These are phyloP conservation scores for Parascotia fuliginaria DNA, from an alignment of 2,888 invertebrate genomes.

Conservation along the genomic window DNA sequence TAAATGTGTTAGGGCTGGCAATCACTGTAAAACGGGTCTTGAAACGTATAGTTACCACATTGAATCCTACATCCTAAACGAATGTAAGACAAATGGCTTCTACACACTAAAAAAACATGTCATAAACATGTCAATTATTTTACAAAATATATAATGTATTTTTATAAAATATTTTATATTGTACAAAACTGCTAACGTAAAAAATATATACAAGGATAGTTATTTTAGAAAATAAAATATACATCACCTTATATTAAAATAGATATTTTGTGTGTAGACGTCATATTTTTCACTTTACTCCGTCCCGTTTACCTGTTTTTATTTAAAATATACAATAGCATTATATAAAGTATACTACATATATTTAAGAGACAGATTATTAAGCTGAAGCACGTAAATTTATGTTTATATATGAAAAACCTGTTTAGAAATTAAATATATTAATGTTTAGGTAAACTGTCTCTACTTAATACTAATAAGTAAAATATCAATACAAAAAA, in stretches of 20 bases:
- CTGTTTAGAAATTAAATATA: slow-evolving; percentile 15
- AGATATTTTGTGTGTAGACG: slow-evolving; percentile 54
- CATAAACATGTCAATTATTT: slow-evolving; percentile 2
- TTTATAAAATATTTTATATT: slow-evolving; percentile 10
- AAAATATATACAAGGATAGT: not conserved
- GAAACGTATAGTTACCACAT: slow-evolving; percentile 82
- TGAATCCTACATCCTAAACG: slow-evolving; percentile 70
- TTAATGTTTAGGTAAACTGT: slow-evolving; percentile 22
- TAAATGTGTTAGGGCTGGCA: slow-evolving; percentile 53
- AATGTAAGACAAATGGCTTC: slow-evolving; percentile 46
- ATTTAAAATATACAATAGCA: slow-evolving; percentile 31
- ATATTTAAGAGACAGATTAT: slow-evolving; percentile 17
- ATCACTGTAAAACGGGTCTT: slow-evolving; percentile 73
- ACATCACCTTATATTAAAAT: not conserved
- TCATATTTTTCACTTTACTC: slow-evolving; percentile 55
- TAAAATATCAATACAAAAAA: not conserved
- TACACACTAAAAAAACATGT: slow-evolving; percentile 43
- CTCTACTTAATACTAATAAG: slow-evolving; percentile 31
- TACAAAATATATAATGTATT: slow-evolving; percentile 12
- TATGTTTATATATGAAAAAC: slow-evolving; percentile 26
- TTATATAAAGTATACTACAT: slow-evolving; percentile 6
- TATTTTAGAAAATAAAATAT: slow-evolving; percentile 8
- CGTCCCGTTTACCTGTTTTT: slow-evolving; percentile 67
- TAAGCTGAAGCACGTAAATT: slow-evolving; percentile 25
- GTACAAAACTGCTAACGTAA: slow-evolving; percentile 1